phyloP scores from a whole-genome alignment of 2,888 invertebrate genomes.

The Trachelus iudaicus region DNA sequence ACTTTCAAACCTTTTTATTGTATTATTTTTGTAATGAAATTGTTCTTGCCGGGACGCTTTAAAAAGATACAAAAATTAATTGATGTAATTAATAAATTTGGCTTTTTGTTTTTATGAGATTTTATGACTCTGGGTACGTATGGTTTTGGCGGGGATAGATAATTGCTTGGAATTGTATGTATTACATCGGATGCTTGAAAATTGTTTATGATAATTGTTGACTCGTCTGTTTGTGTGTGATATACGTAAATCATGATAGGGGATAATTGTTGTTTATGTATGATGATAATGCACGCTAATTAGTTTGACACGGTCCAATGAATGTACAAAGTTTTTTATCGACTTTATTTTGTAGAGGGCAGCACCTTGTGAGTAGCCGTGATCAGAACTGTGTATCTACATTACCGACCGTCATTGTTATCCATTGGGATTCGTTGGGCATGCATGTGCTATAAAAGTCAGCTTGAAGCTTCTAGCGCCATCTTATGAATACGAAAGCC shows the following conservation, averaged over 20 bases:
- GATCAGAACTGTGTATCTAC: background rate
- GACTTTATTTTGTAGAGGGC: background rate
- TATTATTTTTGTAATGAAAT: background rate
- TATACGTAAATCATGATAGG: background rate
- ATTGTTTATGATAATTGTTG: background rate
- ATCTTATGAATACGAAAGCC: background rate
- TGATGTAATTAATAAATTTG: background rate
- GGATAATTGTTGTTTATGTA: background rate
- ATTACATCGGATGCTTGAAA: background rate
- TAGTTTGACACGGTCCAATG: background rate
- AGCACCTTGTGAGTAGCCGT: background rate
- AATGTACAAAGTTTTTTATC: background rate
- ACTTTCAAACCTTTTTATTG: background rate
- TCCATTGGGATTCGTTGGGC: background rate
- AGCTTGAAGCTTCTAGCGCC: background rate
- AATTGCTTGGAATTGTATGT: background rate
- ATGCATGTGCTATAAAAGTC: too few species aligned
- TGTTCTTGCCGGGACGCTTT: background rate
- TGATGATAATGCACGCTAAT: background rate
- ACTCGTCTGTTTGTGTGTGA: background rate
- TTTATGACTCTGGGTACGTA: background rate
- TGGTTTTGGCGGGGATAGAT: background rate
- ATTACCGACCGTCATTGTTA: background rate
- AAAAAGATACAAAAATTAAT: background rate
- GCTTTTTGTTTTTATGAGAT: background rate